Conservation (phyloP, 2,888 invertebrate genomes). For the Monoplex corrugatus region DNA sequence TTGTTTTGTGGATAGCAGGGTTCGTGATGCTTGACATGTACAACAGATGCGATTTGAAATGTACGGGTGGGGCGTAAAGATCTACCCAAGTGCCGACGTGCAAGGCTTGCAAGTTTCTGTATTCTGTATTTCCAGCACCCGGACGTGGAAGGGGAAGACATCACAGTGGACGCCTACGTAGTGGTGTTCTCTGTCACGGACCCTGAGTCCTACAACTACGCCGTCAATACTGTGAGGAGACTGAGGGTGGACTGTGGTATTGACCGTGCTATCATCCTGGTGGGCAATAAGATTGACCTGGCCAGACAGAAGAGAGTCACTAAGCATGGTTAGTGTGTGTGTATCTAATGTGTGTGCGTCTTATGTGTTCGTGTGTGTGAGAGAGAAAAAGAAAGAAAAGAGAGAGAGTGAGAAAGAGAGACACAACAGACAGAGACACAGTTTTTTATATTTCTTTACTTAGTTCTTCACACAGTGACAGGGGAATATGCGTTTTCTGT, state of each 20-base stretch:
- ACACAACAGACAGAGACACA: no score
- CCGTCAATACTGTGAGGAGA: slow-evolving; percentile 52
- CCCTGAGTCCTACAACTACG: slow-evolving; percentile 55
- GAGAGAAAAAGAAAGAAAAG: no score
- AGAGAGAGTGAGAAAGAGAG: no score
- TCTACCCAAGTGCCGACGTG: no score
- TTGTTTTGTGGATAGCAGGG: no score
- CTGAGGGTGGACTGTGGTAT: slow-evolving; percentile 53
- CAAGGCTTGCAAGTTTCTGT: no score
- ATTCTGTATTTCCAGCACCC: slow-evolving; percentile 19
- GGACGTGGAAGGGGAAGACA: slow-evolving; percentile 55
- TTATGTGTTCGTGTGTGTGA: background rate
- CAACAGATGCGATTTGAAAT: no score
- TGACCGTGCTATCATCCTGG: slow-evolving; percentile 57
- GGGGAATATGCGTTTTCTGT: no score
- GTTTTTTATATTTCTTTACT: no score
- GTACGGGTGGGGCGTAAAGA: no score
- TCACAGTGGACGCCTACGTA: slow-evolving; percentile 58
- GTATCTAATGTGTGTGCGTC: background rate
- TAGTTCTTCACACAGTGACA: no score
- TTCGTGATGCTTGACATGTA: no score
- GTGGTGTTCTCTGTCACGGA: slow-evolving; percentile 57
- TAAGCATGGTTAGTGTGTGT: slow-evolving; percentile 51
- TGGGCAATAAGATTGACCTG: slow-evolving; percentile 59
- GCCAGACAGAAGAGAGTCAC: slow-evolving; percentile 56